These are phyloP conservation scores for Lucilia cuprina DNA, from an alignment of 1,140 invertebrate genomes.

Conservation along the genomic window DNA sequence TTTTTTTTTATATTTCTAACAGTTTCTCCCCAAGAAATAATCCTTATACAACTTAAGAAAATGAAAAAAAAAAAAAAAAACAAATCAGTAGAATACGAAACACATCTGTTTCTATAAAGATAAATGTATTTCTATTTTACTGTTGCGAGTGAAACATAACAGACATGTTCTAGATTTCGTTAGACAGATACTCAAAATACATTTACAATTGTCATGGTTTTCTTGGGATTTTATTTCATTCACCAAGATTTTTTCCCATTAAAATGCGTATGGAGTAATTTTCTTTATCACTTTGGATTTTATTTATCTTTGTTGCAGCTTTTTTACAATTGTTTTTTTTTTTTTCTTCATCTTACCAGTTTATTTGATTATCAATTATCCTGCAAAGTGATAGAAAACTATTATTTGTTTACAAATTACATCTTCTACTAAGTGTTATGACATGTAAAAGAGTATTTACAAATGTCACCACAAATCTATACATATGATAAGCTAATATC, in stretches of 20 bases:
- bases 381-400: slow-evolving; percentile 18
- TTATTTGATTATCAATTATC: slow-evolving; percentile 26
- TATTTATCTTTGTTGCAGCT: no score
- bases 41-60: not conserved
- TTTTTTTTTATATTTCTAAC: not conserved
- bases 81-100: no score
- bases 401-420: slow-evolving; percentile 22
- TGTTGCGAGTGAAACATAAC: not conserved
- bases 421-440: not conserved
- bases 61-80: no score
- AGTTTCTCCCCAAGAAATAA: not conserved
- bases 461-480: no score
- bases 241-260: slow-evolving; percentile 4
- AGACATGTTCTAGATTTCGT: not conserved
- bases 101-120: not conserved
- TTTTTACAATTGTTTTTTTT: not conserved
- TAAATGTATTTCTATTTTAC: not conserved
- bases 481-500: no score
- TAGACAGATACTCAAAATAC: not conserved
- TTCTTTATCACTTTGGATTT: slow-evolving; percentile 12
- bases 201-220: not conserved
- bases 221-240: not conserved
- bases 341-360: not conserved
- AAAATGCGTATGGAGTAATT: slow-evolving; percentile 4
- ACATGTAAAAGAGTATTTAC: no score